Evolutionary conservation across 2,113 vertebrate species (phyloP).

Genomic region (Actenoides lindsayi): DNA sequence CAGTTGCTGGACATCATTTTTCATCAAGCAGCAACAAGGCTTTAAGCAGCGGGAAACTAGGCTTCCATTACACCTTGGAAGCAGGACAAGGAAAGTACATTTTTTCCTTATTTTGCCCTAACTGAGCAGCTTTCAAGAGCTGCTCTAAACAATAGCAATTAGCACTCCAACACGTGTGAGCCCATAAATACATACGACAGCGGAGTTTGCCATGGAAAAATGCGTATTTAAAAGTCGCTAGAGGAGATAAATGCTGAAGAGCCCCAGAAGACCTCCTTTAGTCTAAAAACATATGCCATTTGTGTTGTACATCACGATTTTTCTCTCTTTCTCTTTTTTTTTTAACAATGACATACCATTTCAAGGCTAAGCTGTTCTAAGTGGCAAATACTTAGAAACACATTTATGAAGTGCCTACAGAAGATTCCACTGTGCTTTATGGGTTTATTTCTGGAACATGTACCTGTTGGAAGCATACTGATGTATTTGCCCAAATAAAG

Average conservation of each 20-base stretch:
- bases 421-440: background rate
- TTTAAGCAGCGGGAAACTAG: background rate
- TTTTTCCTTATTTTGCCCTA: slow-evolving; percentile 1
- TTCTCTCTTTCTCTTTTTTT: background rate
- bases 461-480: background rate
- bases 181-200: background rate
- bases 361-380: slow-evolving; percentile 7
- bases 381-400: background rate
- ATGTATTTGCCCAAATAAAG: background rate
- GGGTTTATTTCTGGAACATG: background rate
- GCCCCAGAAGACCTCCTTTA: background rate
- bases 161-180: background rate
- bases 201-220: background rate
- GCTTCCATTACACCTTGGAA: background rate
- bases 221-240: background rate
- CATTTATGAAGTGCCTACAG: background rate
- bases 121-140: slow-evolving; percentile 9
- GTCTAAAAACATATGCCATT: background rate
- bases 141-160: slow-evolving; percentile 37
- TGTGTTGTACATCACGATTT: background rate
- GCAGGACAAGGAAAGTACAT: background rate
- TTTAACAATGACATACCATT: background rate
- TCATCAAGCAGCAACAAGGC: background rate
- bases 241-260: slow-evolving; percentile 2
- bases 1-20: background rate